Conservation (phyloP, 2,113 vertebrate species). For the Petaurus breviceps region DNA sequence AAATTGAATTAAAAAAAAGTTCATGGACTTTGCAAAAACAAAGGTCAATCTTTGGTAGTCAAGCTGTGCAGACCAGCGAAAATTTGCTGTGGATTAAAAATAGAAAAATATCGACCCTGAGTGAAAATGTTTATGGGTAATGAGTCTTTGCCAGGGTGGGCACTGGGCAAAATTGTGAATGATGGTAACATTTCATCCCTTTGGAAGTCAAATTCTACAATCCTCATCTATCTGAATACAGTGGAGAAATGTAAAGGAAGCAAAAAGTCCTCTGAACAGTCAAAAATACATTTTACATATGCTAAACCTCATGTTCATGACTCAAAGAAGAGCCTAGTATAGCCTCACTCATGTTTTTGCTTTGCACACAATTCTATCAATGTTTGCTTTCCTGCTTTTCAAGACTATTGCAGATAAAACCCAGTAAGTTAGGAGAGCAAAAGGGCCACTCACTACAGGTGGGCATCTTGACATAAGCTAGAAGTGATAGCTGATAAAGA, state of each 20-base stretch:
- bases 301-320: not conserved
- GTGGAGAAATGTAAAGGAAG: not conserved
- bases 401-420: not conserved
- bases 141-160: too few relatives aligned
- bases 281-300: not conserved
- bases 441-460: not conserved
- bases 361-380: constrained; percentile 15
- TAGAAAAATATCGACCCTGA: too few relatives aligned
- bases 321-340: not conserved
- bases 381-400: not conserved
- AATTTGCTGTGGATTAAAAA: too few relatives aligned
- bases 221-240: not conserved
- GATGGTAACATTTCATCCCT: not conserved
- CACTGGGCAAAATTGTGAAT: not conserved
- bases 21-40: too few relatives aligned
- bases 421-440: not conserved
- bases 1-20: too few relatives aligned
- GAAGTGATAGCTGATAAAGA: not conserved
- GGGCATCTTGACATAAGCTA: not conserved
- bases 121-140: too few relatives aligned
- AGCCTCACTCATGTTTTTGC: constrained; percentile 11
- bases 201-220: not conserved
- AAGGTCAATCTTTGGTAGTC: too few relatives aligned
- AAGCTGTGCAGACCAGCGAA: too few relatives aligned
- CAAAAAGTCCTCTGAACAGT: not conserved